Conservation (phyloP, 2,888 invertebrate genomes). For the Chrysolina americana region DNA sequence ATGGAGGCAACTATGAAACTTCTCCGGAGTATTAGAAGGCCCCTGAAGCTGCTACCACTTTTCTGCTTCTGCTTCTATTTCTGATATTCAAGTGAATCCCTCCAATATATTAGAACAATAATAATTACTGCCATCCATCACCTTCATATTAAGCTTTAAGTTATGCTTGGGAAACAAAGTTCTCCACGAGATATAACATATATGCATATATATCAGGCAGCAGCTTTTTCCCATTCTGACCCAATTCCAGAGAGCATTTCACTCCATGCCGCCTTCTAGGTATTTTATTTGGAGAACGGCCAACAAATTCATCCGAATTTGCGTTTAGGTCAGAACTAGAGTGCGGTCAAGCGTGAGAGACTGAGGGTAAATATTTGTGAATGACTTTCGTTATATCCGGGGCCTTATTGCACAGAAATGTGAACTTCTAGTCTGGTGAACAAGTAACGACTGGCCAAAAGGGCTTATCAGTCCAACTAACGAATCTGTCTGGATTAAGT, state of each 20-base stretch:
- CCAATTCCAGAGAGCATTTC: conserved; percentile 1
- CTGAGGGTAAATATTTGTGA: conserved; percentile 48
- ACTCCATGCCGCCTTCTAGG: conserved; percentile 15
- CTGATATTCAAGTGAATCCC: no score
- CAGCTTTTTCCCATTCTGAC: neutral
- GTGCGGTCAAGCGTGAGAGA: conserved; percentile 40
- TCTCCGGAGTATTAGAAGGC: no score
- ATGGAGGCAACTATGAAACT: no score
- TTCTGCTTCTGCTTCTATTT: no score
- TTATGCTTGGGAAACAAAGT: neutral
- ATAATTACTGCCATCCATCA: no score
- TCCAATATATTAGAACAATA: no score
- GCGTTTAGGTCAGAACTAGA: conserved; percentile 43
- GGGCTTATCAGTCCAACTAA: conserved; percentile 15
- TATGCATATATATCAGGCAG: neutral
- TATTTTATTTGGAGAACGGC: conserved; percentile 42
- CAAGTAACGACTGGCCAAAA: conserved; percentile 23
- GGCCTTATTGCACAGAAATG: conserved; percentile 22
- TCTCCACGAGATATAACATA: neutral
- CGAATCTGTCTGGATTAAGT: conserved; percentile 11
- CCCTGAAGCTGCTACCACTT: no score
- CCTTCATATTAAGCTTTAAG: neutral
- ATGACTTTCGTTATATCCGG: conserved; percentile 38
- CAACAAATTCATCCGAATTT: conserved; percentile 45
- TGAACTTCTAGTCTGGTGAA: conserved; percentile 30